These are phyloP conservation scores for Spea hammondii DNA, from an alignment of 2,797 vertebrate genomes.

Conservation along the genomic window DNA sequence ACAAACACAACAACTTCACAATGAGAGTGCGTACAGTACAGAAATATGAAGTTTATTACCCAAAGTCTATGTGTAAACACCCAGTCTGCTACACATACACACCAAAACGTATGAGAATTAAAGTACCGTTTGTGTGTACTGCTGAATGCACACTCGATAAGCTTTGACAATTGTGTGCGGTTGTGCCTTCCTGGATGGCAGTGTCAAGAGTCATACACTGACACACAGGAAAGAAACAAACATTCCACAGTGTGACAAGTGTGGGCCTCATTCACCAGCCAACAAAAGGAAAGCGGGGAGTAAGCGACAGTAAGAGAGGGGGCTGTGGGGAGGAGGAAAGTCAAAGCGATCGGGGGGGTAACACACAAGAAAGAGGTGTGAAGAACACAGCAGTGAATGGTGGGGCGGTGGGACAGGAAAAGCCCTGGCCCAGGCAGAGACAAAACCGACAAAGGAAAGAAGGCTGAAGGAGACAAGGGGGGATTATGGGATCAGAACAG, in stretches of 20 bases:
- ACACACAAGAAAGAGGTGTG: not conserved
- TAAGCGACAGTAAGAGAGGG: not conserved
- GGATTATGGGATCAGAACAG: not conserved
- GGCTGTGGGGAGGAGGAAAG: not conserved
- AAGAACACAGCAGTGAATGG: not conserved
- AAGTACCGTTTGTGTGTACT: not conserved
- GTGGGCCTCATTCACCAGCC: conserved; percentile 24
- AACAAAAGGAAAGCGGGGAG: conserved; percentile 13
- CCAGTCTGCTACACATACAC: too few species aligned
- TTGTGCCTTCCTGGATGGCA: not conserved
- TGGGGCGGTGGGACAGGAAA: not conserved
- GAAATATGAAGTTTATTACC: too few species aligned
- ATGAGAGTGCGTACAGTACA: too few species aligned
- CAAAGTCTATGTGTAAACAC: too few species aligned
- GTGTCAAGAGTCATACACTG: conserved; percentile 11
- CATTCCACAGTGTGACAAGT: conserved; percentile 38
- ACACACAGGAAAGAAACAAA: conserved; percentile 6
- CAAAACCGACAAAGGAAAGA: too few species aligned
- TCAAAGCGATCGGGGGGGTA: not conserved
- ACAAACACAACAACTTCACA: too few species aligned
- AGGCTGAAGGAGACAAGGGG: not conserved
- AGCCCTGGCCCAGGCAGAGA: too few species aligned
- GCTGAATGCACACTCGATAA: not conserved
- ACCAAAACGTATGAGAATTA: too few species aligned
- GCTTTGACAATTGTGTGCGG: not conserved